Base-by-base conservation (phyloP, 2,888 invertebrate genomes). In the Penaeus monodon region DNA sequence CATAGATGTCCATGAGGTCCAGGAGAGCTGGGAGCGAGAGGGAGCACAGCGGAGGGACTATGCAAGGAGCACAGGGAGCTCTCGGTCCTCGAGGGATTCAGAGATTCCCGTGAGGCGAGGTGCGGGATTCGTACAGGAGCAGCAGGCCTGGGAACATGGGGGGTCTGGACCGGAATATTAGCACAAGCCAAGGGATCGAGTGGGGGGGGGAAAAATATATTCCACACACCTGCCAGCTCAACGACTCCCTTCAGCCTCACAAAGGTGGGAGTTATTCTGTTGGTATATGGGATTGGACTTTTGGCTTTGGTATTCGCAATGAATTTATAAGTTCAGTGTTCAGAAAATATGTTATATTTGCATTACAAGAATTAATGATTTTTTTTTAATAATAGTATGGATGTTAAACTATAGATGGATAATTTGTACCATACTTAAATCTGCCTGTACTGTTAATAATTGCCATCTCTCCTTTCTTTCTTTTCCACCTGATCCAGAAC, bases 181-280 rank as follows among this genome's bases (percentile, higher is more conserved):
- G 20, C 86, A 83, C 73, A 83, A 83, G n/a, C 57, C 73, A 44
- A 83, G 86, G 63, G 86, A 86, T 27, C 78, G 83, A 33, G 86
- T n/a, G n/a, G n/a, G n/a, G n/a, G n/a, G n/a, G n/a, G n/a, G n/a
- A n/a, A n/a, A n/a, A 86, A 33, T 86, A 82, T 64, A n/a, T 79
- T 83, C 24, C 81, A 63, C 49, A 70, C 85, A 1, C 85, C 73
- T 57, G 73, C 70, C 65, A 78, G 73, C 63, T 85, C 83, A n/a
- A 87, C 57, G 87, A 87, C 66, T 78, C 87, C 29, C 78, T 88
- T 66, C 88, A 84, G 20, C 73, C 78, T 70, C 88, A n/a, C 88
- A 38, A 88, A 88, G 84, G 88, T 88, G 81, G 29, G 20, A 29
- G 38, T 64, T 64, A 63, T 64, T 24, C 2, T 49, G 49, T 33